phyloP scores from a whole-genome alignment of 2,888 invertebrate species.

The Pimpla rufipes region DNA sequence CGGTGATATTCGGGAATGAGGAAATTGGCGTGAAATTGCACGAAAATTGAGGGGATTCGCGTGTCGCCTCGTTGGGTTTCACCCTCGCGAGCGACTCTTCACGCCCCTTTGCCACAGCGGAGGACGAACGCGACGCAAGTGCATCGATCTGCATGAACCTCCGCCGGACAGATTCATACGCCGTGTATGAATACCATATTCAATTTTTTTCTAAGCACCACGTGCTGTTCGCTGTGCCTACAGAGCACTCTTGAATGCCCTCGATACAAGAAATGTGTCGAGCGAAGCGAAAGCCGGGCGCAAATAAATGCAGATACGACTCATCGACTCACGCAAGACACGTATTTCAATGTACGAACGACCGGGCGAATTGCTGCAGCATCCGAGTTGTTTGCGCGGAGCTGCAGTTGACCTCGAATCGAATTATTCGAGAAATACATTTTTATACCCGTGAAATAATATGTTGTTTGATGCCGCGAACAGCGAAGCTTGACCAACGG shows the following conservation, averaged over 20 bases:
- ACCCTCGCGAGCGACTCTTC: slow-evolving; percentile 27
- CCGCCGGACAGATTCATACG: no score
- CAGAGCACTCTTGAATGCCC: not conserved
- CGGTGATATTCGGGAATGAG: slow-evolving; percentile 71
- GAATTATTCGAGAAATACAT: no score
- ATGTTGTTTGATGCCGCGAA: no score
- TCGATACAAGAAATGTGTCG: not conserved
- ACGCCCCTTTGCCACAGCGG: slow-evolving; percentile 3
- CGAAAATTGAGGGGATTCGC: slow-evolving; percentile 77
- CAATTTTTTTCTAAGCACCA: no score
- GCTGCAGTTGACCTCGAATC: not conserved
- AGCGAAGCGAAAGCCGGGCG: not conserved
- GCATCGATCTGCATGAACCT: slow-evolving; percentile 35
- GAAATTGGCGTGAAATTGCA: slow-evolving; percentile 83
- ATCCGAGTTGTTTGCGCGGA: no score
- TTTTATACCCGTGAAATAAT: slow-evolving; percentile 5
- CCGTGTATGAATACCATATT: no score
- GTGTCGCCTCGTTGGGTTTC: slow-evolving; percentile 47
- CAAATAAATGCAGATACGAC: not conserved
- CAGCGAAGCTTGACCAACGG: slow-evolving; percentile 14
- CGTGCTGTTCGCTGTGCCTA: no score
- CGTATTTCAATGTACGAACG: not conserved
- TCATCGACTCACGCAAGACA: no score
- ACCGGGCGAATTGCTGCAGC: no score
- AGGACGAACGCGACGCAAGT: slow-evolving; percentile 52